These are phyloP conservation scores for Rhizomys pruinosus DNA, from an alignment of 2,113 vertebrate genomes.

Conservation along the genomic window DNA sequence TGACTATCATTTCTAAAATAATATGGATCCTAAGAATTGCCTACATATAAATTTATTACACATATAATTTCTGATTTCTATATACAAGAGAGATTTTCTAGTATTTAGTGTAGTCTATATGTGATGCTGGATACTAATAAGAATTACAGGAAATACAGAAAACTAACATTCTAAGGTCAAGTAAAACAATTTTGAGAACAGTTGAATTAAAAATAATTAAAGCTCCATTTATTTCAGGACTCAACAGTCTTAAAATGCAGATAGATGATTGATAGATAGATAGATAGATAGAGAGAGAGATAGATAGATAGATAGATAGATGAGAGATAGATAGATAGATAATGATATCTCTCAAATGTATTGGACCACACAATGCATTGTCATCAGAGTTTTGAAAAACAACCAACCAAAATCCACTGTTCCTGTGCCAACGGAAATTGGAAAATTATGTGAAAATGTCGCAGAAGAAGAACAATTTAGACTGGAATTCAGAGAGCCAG, in stretches of 20 bases:
- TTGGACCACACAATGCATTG: background rate
- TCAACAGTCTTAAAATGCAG: background rate
- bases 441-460: background rate
- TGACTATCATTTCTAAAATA: background rate
- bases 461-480: background rate
- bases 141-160: background rate
- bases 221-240: background rate
- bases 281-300: no score
- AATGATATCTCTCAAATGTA: background rate
- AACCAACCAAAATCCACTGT: background rate
- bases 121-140: background rate
- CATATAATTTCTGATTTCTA: background rate
- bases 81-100: background rate
- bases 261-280: no score
- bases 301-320: background rate
- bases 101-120: background rate
- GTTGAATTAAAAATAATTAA: background rate
- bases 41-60: background rate
- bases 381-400: background rate
- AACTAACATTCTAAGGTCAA: background rate
- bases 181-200: conserved; percentile 29
- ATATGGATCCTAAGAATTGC: background rate
- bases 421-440: accelerated
- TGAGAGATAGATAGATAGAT: background rate
- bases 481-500: background rate